phyloP scores from a whole-genome alignment of 2,888 invertebrate genomes.

The Andricus quercusramuli region DNA sequence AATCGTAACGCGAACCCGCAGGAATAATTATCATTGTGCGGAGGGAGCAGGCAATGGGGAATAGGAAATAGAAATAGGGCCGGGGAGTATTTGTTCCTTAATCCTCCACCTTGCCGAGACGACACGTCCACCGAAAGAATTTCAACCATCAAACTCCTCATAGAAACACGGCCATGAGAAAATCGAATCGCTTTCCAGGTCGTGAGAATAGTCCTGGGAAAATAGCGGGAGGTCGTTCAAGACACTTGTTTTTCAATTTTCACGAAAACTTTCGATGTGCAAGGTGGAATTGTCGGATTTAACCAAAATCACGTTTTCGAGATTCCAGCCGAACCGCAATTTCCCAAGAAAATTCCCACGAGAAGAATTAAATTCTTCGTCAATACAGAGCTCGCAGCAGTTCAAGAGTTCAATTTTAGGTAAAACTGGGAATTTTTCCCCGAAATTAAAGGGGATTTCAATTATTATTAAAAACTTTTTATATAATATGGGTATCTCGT shows the following conservation, averaged over 20 bases:
- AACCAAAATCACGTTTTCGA: conserved; percentile 18
- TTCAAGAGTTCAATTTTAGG: too few relatives aligned
- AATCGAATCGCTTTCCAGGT: conserved; percentile 23
- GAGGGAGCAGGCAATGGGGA: conserved; percentile 16
- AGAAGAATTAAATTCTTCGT: not conserved
- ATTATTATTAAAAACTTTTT: too few relatives aligned
- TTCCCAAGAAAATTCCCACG: conserved; percentile 1
- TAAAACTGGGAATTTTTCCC: too few relatives aligned
- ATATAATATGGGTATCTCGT: too few relatives aligned
- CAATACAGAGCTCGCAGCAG: too few relatives aligned
- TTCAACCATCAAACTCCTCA: conserved; percentile 14
- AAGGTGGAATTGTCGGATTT: conserved; percentile 6
- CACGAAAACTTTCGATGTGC: conserved; percentile 4
- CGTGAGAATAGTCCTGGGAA: conserved; percentile 33
- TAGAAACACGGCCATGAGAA: conserved; percentile 34
- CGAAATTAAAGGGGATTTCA: too few relatives aligned
- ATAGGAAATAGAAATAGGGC: not conserved
- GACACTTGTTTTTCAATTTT: conserved; percentile 26
- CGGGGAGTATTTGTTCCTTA: not conserved
- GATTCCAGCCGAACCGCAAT: not conserved
- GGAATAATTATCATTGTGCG: conserved; percentile 35
- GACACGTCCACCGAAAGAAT: conserved; percentile 16
- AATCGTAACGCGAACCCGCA: conserved; percentile 16
- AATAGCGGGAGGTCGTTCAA: conserved; percentile 26
- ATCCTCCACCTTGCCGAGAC: conserved; percentile 30